phyloP scores from a whole-genome alignment of 2,888 invertebrate genomes.

The Meliscaeva auricollis region DNA sequence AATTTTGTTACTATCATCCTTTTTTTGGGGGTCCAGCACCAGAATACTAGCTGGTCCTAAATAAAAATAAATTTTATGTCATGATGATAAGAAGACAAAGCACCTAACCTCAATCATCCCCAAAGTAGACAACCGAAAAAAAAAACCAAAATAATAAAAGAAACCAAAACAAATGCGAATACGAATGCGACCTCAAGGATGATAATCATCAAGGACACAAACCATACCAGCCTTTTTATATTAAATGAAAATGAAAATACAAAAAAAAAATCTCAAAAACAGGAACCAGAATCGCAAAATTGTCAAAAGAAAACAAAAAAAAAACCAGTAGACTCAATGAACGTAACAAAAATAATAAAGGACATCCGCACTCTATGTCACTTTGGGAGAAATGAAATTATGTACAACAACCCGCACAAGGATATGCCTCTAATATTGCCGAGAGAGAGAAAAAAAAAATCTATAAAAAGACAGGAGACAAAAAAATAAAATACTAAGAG shows the following conservation, averaged over 20 bases:
- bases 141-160: conserved; percentile 32
- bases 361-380: conserved; percentile 21
- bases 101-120: conserved; percentile 67
- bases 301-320: conserved; percentile 16
- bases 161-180: too few species aligned
- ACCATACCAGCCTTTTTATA: conserved; percentile 3
- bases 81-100: conserved; percentile 65
- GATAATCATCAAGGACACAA: conserved; percentile 63
- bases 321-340: conserved; percentile 43
- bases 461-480: background rate
- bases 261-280: background rate
- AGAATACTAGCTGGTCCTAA: conserved; percentile 4
- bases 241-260: conserved; percentile 8
- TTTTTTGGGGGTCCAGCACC: conserved; percentile 47
- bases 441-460: background rate
- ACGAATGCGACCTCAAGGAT: conserved; percentile 63
- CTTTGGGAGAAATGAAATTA: conserved; percentile 49
- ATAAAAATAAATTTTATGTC: conserved; percentile 65
- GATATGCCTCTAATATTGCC: background rate
- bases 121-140: conserved; percentile 8
- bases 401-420: conserved; percentile 28
- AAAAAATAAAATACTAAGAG: background rate
- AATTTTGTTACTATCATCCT: conserved; percentile 45
- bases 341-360: conserved; percentile 49
- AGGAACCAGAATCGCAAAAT: conserved; percentile 14